These are phyloP conservation scores for Nansenia antarctica DNA, from an alignment of 2,113 vertebrate genomes.

Conservation along the genomic window DNA sequence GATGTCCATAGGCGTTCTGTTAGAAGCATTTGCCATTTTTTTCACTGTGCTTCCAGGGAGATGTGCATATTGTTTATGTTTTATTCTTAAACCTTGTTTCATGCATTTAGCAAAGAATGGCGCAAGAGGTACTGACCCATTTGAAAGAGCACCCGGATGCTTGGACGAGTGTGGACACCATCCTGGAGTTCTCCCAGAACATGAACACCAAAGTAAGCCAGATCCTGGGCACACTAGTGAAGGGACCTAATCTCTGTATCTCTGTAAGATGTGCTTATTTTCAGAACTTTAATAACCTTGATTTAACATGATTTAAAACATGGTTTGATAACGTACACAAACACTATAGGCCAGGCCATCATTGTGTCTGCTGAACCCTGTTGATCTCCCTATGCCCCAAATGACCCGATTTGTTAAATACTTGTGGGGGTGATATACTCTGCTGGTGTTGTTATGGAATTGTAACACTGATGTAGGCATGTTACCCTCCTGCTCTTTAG, in stretches of 20 bases:
- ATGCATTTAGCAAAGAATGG: slow-evolving; percentile 93
- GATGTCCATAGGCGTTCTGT: no score
- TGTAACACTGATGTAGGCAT: slow-evolving; percentile 12
- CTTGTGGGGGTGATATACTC: slow-evolving; percentile 1
- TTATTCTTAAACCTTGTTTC: background rate
- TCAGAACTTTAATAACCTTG: no score
- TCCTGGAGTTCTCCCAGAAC: slow-evolving; percentile 99
- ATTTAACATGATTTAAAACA: no score
- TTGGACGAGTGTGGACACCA: slow-evolving; percentile 99
- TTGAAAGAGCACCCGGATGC: slow-evolving; percentile 99
- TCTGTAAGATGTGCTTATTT: no score
- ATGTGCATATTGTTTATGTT: no score
- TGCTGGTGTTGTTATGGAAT: background rate
- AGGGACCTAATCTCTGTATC: slow-evolving; percentile 73
- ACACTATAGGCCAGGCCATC: no score
- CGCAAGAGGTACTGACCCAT: slow-evolving; percentile 97
- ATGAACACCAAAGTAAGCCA: slow-evolving; percentile 99
- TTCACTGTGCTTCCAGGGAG: no score
- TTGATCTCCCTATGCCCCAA: slow-evolving; percentile 4
- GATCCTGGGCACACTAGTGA: slow-evolving; percentile 53
- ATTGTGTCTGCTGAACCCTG: background rate
- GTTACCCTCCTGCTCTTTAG: background rate
- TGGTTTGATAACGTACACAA: no score
- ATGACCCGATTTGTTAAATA: background rate
- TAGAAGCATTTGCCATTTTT: no score